Conservation (phyloP, 2,113 vertebrate species). For the Suncus etruscus region DNA sequence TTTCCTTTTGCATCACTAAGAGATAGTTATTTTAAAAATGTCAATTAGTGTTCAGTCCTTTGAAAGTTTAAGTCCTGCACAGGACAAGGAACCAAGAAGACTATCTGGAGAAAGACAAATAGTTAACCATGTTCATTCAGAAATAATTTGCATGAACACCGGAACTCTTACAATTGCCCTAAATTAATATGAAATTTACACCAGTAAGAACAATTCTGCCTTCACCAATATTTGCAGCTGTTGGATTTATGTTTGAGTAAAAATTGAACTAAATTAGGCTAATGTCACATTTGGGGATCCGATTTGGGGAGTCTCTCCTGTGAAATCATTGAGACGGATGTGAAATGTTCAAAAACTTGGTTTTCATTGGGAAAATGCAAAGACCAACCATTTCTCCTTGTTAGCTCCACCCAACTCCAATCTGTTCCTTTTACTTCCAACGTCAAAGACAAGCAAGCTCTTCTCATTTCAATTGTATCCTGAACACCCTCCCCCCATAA, state of each 20-base stretch:
- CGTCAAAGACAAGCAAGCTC: conserved; percentile 67
- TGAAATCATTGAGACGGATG: conserved; percentile 77
- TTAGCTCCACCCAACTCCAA: conserved; percentile 74
- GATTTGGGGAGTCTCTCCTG: conserved; percentile 78
- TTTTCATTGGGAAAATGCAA: conserved; percentile 73
- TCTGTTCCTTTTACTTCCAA: conserved; percentile 79
- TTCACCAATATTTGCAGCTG: conserved; percentile 57
- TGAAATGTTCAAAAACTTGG: conserved; percentile 74
- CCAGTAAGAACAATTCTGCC: conserved; percentile 24
- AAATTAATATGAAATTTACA: conserved; percentile 73
- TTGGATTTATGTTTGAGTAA: conserved; percentile 78
- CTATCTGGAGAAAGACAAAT: not conserved
- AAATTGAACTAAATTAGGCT: conserved; percentile 79
- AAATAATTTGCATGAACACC: conserved; percentile 29
- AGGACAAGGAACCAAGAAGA: conserved; percentile 24
- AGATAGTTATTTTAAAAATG: not conserved
- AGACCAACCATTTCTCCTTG: conserved; percentile 68
- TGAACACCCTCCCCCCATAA: conserved; percentile 82
- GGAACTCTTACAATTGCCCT: conserved; percentile 51
- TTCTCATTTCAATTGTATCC: conserved; percentile 72
- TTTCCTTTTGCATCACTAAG: conserved; percentile 41
- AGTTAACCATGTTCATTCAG: conserved; percentile 44
- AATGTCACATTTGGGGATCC: conserved; percentile 79
- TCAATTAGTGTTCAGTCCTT: conserved; percentile 12
- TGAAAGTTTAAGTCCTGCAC: conserved; percentile 27